phyloP scores from a whole-genome alignment of 2,888 invertebrate species.

The Xestobium rufovillosum region DNA sequence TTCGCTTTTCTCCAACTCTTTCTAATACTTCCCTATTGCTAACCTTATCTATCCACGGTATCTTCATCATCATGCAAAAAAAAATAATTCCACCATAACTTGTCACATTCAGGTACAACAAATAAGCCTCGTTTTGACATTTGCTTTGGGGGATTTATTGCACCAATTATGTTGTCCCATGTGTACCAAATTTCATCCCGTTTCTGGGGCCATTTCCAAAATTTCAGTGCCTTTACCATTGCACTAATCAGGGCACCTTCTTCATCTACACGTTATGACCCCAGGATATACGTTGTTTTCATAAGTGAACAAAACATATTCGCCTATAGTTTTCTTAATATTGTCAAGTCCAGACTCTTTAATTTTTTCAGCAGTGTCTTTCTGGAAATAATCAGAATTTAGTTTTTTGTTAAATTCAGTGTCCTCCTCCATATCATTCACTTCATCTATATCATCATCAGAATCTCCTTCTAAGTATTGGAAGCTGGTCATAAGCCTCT shows the following conservation, averaged over 20 bases:
- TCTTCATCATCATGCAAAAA: too few species aligned
- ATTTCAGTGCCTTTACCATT: slow-evolving; percentile 7
- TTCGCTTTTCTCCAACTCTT: too few species aligned
- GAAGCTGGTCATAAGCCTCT: too few species aligned
- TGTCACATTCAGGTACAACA: slow-evolving; percentile 4
- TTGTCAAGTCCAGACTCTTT: slow-evolving; percentile 4
- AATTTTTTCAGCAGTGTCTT: neutral
- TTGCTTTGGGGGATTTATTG: slow-evolving; percentile 6
- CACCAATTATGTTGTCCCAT: slow-evolving; percentile 8
- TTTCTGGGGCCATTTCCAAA: slow-evolving; percentile 7
- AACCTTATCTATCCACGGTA: too few species aligned
- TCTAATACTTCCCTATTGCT: too few species aligned
- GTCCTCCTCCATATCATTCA: slow-evolving; percentile 8
- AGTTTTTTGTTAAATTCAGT: slow-evolving; percentile 10
- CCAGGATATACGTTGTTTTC: slow-evolving; percentile 9
- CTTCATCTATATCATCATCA: slow-evolving; percentile 10
- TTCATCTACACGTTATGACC: slow-evolving; percentile 10
- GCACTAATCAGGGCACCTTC: slow-evolving; percentile 4
- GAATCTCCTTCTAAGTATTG: slow-evolving; percentile 3
- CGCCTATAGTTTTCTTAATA: slow-evolving; percentile 6
- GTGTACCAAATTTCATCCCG: slow-evolving; percentile 8
- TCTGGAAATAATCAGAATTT: slow-evolving; percentile 2
- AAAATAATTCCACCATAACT: slow-evolving; percentile 3
- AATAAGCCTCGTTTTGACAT: neutral
- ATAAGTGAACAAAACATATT: slow-evolving; percentile 9